A percentile compares a stretch with the other conserved stretches of the same genome.
Evolutionary conservation across 2,113 vertebrate genomes (phyloP).

Genomic region (Todiramphus saurophagus): DNA sequence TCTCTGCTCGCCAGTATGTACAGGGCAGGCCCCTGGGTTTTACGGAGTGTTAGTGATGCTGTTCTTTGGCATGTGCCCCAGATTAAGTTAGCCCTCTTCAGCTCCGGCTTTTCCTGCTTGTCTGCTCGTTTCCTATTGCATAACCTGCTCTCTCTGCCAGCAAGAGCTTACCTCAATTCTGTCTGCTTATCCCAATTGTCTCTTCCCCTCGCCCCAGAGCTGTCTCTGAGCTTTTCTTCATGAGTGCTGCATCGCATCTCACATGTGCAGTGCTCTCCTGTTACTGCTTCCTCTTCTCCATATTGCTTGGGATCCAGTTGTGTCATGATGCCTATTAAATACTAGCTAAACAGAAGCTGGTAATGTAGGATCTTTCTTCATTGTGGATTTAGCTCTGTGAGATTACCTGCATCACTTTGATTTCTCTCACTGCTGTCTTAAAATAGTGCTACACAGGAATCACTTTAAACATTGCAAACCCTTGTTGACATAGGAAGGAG

Average conservation of each 20-base stretch:
- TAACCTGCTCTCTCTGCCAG: neutral
- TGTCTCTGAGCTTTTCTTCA: neutral
- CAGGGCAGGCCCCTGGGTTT: neutral
- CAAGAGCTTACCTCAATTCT: neutral
- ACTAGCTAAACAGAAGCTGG: neutral
- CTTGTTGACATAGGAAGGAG: neutral
- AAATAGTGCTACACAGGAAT: neutral
- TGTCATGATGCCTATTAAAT: neutral
- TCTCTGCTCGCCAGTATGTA: neutral
- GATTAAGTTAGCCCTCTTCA: neutral
- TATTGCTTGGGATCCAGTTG: neutral
- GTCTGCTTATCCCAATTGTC: neutral
- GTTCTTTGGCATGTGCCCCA: neutral
- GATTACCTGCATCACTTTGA: neutral
- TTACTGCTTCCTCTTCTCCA: neutral
- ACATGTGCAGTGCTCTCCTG: neutral
- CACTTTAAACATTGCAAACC: neutral
- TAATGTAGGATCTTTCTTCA: neutral
- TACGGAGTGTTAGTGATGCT: neutral
- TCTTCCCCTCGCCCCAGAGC: neutral
- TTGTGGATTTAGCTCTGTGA: neutral
- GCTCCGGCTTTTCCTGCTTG: slow-evolving; percentile 6
- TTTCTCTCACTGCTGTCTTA: neutral
- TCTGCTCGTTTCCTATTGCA: neutral
- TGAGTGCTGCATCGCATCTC: neutral